Evolutionary conservation across 2,797 vertebrate genomes (phyloP), one percentile per base, ranked within the genome.

Genomic region (Falco peregrinus): DNA sequence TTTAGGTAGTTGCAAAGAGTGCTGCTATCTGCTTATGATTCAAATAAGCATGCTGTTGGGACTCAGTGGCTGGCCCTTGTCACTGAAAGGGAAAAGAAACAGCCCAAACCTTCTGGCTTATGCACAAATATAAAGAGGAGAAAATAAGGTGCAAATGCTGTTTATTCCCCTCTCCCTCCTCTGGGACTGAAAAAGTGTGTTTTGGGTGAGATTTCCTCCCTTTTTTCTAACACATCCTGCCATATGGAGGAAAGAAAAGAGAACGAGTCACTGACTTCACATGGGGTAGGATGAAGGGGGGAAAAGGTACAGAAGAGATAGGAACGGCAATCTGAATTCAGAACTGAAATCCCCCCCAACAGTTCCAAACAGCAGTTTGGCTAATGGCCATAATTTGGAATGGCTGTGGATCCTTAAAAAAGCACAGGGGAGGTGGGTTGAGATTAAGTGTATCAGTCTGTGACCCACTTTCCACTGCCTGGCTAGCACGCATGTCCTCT

Each of bases 31-130:
- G 11, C 20, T 89, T 63, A 67, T 80, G 48, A 50, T 37, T 77
- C n/a, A 67, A 73, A 19, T 33, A 78, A 92, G 6, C 1, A 3
- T 45, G 75, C 50, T 0, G 0, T 26, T 0, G 4, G 74, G 53
- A 96, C 22, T 51, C 41, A 50, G 56, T 53, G 75, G 77, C 76
- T 56, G 53, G 25, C 35, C 45, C 19, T 47, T 80, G 37, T 45
- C 47, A 63, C 39, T 83, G 9, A 16, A 85, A 87, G 41, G 31
- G 22, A 84, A 57, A 84, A 81, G 25, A 75, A 87, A n/a, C 14
- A 75, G 18, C 31, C 26, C 22, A 89, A 82, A 56, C 17, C 56
- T 90, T 89, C 60, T 64, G 74, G 57, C 8, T 67, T 74, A 53
- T 33, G 43, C 43, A 89, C 45, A 86, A 22, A 87, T 37, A 78